These are phyloP conservation scores for Folsomia manolachei DNA, from an alignment of 2,888 invertebrate genomes.

Conservation along the genomic window DNA sequence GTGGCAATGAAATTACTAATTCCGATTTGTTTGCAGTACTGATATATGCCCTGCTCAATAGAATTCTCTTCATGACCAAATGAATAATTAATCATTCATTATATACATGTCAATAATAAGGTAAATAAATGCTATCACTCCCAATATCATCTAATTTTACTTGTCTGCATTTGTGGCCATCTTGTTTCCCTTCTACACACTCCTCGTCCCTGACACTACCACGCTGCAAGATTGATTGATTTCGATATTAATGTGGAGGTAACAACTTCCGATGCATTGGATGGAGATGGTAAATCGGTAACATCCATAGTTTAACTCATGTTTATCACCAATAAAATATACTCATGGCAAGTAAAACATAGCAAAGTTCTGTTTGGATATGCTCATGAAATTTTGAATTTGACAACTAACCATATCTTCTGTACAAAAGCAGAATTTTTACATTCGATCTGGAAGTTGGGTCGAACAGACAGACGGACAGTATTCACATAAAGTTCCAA, in stretches of 20 bases:
- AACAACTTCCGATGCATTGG: background rate
- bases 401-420: background rate
- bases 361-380: too few relatives aligned
- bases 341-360: too few relatives aligned
- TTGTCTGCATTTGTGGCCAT: background rate
- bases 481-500: too few relatives aligned
- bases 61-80: conserved; percentile 4
- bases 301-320: too few relatives aligned
- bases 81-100: background rate
- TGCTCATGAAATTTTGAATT: too few relatives aligned
- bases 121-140: background rate
- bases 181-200: background rate
- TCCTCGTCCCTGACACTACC: background rate
- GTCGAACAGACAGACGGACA: too few relatives aligned
- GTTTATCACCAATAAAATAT: too few relatives aligned
- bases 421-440: too few relatives aligned
- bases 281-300: too few relatives aligned
- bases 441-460: too few relatives aligned
- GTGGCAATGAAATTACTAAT: background rate
- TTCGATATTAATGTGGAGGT: too few relatives aligned
- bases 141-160: background rate
- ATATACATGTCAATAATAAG: background rate
- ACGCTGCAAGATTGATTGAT: too few relatives aligned
- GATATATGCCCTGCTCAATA: background rate
- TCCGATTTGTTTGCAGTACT: background rate